These are phyloP conservation scores for Machimus atricapillus DNA, from an alignment of 2,888 invertebrate species.

Conservation along the genomic window DNA sequence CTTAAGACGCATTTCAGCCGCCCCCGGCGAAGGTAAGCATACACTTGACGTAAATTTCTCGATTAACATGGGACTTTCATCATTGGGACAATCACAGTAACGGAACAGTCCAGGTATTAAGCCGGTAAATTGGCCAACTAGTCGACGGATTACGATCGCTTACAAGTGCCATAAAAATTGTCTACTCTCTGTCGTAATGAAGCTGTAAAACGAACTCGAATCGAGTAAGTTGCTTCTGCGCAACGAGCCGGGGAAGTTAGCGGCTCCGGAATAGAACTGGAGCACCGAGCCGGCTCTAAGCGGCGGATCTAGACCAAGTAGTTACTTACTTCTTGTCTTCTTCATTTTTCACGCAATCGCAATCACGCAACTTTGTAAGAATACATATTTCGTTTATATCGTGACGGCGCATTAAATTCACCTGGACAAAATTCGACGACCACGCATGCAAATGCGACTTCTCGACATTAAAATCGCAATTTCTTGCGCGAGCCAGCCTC, in stretches of 20 bases:
- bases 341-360: background rate
- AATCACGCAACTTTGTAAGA: conserved; percentile 13
- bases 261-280: background rate
- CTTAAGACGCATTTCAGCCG: background rate
- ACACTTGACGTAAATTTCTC: background rate
- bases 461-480: background rate
- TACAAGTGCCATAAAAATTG: background rate
- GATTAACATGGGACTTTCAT: background rate
- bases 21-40: background rate
- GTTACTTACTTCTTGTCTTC: background rate
- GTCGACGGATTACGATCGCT: background rate
- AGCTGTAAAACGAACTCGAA: background rate
- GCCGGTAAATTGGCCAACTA: background rate
- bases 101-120: background rate
- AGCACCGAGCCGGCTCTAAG: background rate
- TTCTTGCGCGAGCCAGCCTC: background rate
- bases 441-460: background rate
- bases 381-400: background rate
- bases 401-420: background rate
- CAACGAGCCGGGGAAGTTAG: background rate
- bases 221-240: background rate
- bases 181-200: conserved; percentile 12
- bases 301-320: background rate
- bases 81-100: background rate
- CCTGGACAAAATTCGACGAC: background rate